Base-by-base conservation (phyloP, 2,888 invertebrate species). In the Autographa pulchrina region DNA sequence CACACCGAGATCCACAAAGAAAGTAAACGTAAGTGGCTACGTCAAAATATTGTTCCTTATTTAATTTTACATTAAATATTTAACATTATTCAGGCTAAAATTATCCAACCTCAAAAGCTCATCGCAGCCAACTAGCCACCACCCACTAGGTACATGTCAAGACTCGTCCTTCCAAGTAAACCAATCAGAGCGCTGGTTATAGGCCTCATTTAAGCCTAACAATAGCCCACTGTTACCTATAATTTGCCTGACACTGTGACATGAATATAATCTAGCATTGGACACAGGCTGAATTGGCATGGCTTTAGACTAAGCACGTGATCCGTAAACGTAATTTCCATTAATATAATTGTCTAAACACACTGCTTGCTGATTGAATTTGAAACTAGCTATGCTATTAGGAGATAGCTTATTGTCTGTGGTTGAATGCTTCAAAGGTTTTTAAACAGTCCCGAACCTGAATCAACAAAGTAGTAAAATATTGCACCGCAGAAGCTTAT, bases 321-420 rank as follows among this genome's bases (percentile, higher is more conserved):
- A 56, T 20, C 20, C 13, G 54, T 20, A 25, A 56, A 56, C 20
- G 54, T 56, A 56, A 56, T 20, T 18, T 20, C 20, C 54, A 56
- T 56, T 25, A 25, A 56, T 56, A 20, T 56, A 20, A 56, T 56
- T 56, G 25, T 48, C 48, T 48, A n/a, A 48, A 48, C 7, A 56
- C 25, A 56, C 13, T 25, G 54, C 13, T 20, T 56, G 54, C 11
- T 14, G 25, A 56, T 56, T 25, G 13, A 25, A 56, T 56, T 48
- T n/a, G 20, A 11, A 18, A 7, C 7, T 20, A 25, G 20, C 20
- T 56, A 7, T 13, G 20, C 2, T 25, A 25, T 56, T 25, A 25
- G 20, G 11, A 56, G 14, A 1, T 18, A 16, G 25, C 18, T 18
- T 52, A 13, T 41, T 41, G 38, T 11, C 38, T 38, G 7, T 38